Evolutionary conservation across 1,140 invertebrate genomes (phyloP), one percentile per base, ranked within the genome.

Genomic region (Ridgeia piscesae): DNA sequence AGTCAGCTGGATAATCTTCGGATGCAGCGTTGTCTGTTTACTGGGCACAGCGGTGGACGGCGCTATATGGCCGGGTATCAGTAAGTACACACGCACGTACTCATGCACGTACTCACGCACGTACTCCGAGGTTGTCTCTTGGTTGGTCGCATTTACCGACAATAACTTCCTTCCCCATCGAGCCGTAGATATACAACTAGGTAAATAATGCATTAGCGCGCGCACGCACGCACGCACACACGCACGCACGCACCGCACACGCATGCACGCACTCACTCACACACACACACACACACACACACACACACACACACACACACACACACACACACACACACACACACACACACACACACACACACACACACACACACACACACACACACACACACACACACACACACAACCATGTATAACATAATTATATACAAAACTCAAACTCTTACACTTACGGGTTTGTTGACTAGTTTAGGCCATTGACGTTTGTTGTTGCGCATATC

Each of bases 41-140:
- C 33, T n/a, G 31, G 90, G 48, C 90, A 35, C 34, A 89, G 92
- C 21, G 93, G 93, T 92, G 50, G 93, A 34, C 91, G 93, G 8
- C 92, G 93, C 48, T 93, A 92, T 89, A 92, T 35, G 91, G 89
- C 17, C 93, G 93, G n/a, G 93, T 93, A 93, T 94, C 48, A 93
- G 93, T 93, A 88, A n/a, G 34, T 35, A 90, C 91, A 11, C 48
- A 91, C 33, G 35, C 42, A n/a, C 35, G 42, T 42, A 42, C 42
- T 42, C 42, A n/a, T 11, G 42, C 4, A 6, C 42, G 42, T 4
- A 6, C 42, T 4, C 4, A 6, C 42, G 42, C 4, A 6, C 42
- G 42, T 4, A 6, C 42, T n/a, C n/a, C n/a, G n/a, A n/a, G n/a
- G n/a, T n/a, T n/a, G n/a, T n/a, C n/a, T n/a, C n/a, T n/a, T n/a